Conservation (phyloP, 2,113 vertebrate genomes). For the Nycticorax nycticorax region DNA sequence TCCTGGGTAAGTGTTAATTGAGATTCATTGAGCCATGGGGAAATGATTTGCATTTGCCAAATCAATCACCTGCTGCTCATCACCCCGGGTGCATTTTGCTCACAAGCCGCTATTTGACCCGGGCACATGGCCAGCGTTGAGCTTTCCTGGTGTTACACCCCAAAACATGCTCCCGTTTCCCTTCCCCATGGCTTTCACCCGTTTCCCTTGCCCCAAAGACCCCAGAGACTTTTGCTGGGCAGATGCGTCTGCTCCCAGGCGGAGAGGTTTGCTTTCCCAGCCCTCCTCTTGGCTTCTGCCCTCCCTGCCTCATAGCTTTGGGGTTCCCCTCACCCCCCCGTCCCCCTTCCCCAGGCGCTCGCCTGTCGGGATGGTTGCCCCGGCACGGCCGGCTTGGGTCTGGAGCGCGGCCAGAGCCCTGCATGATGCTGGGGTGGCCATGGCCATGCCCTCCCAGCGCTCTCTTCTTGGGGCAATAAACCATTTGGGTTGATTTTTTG, state of each 20-base stretch:
- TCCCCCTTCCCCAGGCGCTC: too few species aligned
- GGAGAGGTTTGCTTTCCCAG: neutral
- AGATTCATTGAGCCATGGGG: neutral
- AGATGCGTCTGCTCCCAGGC: rapidly evolving
- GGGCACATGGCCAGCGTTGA: rapidly evolving
- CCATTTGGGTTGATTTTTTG: neutral
- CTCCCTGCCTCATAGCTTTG: neutral
- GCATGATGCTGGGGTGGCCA: rapidly evolving
- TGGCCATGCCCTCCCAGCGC: rapidly evolving
- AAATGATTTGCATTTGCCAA: neutral
- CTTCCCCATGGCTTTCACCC: neutral
- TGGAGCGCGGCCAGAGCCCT: neutral
- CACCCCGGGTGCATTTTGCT: neutral
- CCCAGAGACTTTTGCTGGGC: rapidly evolving
- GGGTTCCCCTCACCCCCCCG: neutral
- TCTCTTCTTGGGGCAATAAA: neutral
- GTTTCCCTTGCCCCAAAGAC: neutral
- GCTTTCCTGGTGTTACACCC: neutral
- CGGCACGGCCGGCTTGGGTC: rapidly evolving
- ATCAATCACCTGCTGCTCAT: neutral
- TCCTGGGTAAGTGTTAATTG: neutral
- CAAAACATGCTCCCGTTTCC: rapidly evolving
- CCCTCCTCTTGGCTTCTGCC: neutral
- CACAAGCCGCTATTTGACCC: neutral
- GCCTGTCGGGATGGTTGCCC: neutral